These are phyloP conservation scores for Condylostylus longicornis DNA, from an alignment of 1,140 invertebrate species.

Conservation along the genomic window DNA sequence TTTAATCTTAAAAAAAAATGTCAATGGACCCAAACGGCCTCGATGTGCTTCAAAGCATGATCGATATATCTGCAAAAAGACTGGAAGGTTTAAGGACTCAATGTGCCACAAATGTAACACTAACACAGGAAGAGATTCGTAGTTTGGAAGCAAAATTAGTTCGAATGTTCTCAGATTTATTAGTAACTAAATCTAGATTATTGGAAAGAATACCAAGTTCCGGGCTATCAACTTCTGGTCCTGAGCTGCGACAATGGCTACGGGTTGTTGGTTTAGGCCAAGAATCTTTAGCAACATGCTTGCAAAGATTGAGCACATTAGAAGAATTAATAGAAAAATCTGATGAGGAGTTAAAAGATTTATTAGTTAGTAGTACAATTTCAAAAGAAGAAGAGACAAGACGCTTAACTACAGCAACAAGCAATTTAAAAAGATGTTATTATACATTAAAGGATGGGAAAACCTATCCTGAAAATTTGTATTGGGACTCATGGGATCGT, in stretches of 20 bases:
- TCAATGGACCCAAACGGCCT: conserved; percentile 23
- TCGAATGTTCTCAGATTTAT: conserved; percentile 79
- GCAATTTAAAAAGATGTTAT: conserved; percentile 51
- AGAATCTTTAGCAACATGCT: conserved; percentile 35
- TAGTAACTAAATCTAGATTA: conserved; percentile 69
- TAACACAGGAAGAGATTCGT: conserved; percentile 90
- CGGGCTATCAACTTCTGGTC: conserved; percentile 51
- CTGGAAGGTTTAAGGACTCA: conserved; percentile 80
- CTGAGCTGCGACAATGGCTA: conserved; percentile 66
- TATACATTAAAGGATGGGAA: conserved; percentile 13
- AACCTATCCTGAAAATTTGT: conserved; percentile 43
- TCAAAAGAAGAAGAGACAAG: conserved; percentile 63
- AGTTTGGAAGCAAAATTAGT: conserved; percentile 88
- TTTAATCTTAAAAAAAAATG: no score
- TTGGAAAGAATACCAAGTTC: conserved; percentile 38
- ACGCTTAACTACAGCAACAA: conserved; percentile 62
- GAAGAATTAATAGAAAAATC: conserved; percentile 69
- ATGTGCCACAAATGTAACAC: conserved; percentile 77
- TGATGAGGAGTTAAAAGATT: conserved; percentile 61
- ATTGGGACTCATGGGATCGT: conserved; percentile 87
- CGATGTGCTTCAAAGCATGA: conserved; percentile 74
- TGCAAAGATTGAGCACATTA: conserved; percentile 47
- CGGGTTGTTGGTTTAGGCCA: conserved; percentile 51
- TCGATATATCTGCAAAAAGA: conserved; percentile 83
- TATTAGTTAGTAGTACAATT: conserved; percentile 47